Percentiles rank a stretch among this genome's conserved stretches.
phyloP scores from a whole-genome alignment of 2,113 vertebrate genomes.

The Nothobranchius furzeri region DNA sequence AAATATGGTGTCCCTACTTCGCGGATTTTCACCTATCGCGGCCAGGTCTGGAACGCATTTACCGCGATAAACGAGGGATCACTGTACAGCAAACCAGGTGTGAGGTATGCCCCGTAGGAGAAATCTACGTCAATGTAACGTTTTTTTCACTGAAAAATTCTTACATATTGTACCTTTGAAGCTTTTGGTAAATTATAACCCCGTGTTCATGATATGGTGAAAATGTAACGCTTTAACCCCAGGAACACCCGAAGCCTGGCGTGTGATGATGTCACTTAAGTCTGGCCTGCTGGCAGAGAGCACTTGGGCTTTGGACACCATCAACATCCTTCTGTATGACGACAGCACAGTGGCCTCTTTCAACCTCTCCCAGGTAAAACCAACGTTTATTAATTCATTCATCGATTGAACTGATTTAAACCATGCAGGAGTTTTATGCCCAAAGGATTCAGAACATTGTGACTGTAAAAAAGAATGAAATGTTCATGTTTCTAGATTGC shows the following conservation, averaged over 20 bases:
- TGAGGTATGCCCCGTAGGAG: too few relatives aligned
- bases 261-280: conserved; percentile 99
- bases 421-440: background rate
- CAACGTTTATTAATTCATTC: background rate
- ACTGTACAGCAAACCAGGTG: too few relatives aligned
- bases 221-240: conserved; percentile 12
- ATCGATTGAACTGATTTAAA: conserved; percentile 1
- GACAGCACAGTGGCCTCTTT: conserved; percentile 97
- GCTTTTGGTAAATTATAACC: too few relatives aligned
- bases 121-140: too few relatives aligned
- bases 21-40: too few relatives aligned
- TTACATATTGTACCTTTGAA: too few relatives aligned
- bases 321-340: conserved; percentile 97
- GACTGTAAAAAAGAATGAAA: background rate
- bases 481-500: too few relatives aligned
- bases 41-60: too few relatives aligned
- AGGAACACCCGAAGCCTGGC: conserved; percentile 98
- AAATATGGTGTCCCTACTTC: too few relatives aligned
- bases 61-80: too few relatives aligned
- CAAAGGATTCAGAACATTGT: background rate
- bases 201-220: too few relatives aligned
- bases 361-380: conserved; percentile 91
- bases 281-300: conserved; percentile 97
- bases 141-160: too few relatives aligned
- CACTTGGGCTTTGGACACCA: conserved; percentile 98